phyloP scores from a whole-genome alignment of 2,888 invertebrate genomes.

The Actias luna region DNA sequence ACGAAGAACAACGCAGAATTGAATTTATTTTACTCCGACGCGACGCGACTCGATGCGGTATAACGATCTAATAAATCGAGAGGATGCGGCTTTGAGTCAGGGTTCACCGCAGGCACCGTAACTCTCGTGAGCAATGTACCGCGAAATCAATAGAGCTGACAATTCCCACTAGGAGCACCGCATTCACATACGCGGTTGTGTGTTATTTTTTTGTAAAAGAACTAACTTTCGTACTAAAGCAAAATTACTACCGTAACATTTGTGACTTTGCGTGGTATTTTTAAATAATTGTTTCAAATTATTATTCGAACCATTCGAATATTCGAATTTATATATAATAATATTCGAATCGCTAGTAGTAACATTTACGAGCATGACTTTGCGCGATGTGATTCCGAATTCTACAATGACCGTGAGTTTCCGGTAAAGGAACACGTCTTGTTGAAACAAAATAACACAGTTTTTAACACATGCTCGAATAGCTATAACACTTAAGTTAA shows the following conservation, averaged over 20 bases:
- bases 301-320: too few species aligned
- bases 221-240: not conserved
- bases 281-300: not conserved
- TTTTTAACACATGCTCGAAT: too few species aligned
- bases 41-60: constrained; percentile 53
- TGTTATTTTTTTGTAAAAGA: not conserved
- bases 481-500: too few species aligned
- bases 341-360: too few species aligned
- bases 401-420: too few species aligned
- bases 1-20: constrained; percentile 58
- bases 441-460: too few species aligned
- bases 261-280: not conserved
- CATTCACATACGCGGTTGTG: not conserved
- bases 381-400: too few species aligned
- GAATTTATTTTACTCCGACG: constrained; percentile 71
- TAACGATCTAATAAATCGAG: constrained; percentile 75
- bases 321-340: too few species aligned
- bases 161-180: constrained; percentile 32
- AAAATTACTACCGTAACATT: not conserved
- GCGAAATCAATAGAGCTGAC: constrained; percentile 76
- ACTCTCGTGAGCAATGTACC: constrained; percentile 73
- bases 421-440: too few species aligned
- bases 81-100: constrained; percentile 64
- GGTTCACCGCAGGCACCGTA: constrained; percentile 68
- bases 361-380: too few species aligned